These are phyloP conservation scores for Verasper variegatus DNA, from an alignment of 2,113 vertebrate species.

Conservation along the genomic window DNA sequence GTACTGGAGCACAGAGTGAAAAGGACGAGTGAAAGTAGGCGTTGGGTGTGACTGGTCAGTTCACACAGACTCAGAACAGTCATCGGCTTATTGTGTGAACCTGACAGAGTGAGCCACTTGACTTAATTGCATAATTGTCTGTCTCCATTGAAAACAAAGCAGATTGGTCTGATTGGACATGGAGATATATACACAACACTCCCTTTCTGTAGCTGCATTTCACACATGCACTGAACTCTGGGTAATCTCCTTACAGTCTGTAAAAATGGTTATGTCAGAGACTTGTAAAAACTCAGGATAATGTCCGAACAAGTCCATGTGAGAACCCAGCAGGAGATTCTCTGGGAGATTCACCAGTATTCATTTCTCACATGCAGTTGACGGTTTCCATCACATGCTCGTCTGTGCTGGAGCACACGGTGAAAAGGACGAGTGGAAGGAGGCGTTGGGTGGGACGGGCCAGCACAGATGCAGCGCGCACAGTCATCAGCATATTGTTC, in stretches of 20 bases:
- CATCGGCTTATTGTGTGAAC: slow-evolving; percentile 64
- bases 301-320: too few relatives aligned
- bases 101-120: slow-evolving; percentile 56
- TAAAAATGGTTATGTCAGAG: too few relatives aligned
- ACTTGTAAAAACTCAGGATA: too few relatives aligned
- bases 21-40: slow-evolving; percentile 4
- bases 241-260: too few relatives aligned
- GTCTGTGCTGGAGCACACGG: not conserved
- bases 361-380: slow-evolving; percentile 34
- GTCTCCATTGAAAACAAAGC: not conserved
- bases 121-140: not conserved
- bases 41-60: slow-evolving; percentile 55
- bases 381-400: slow-evolving; percentile 62
- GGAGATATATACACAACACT: too few relatives aligned
- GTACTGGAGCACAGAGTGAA: slow-evolving; percentile 9
- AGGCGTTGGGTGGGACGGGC: not conserved
- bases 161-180: too few relatives aligned
- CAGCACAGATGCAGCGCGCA: too few relatives aligned
- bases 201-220: too few relatives aligned
- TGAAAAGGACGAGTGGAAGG: not conserved
- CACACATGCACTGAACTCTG: too few relatives aligned
- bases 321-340: too few relatives aligned
- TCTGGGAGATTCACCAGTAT: too few relatives aligned
- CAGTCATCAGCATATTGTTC: too few relatives aligned
- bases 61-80: slow-evolving; percentile 39